These are phyloP conservation scores for Neosilurus hyrtlii DNA, from an alignment of 2,797 vertebrate species.

Conservation along the genomic window DNA sequence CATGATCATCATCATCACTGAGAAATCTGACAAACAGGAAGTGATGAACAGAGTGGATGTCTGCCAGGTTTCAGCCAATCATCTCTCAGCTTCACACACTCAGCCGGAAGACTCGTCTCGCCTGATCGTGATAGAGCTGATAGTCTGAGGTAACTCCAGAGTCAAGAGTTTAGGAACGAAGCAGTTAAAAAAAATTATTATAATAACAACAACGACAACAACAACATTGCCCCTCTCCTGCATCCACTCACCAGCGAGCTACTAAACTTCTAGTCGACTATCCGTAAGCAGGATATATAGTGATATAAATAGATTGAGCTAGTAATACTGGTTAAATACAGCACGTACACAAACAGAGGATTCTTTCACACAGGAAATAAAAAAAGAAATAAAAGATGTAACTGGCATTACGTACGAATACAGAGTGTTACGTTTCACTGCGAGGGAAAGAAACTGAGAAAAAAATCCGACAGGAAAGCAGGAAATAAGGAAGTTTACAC, in stretches of 20 bases:
- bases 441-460: conserved; percentile 41
- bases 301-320: conserved; percentile 82
- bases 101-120: conserved; percentile 62
- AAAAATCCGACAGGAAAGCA: neutral
- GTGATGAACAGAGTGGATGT: conserved; percentile 48
- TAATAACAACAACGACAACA: neutral
- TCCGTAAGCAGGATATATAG: conserved; percentile 88
- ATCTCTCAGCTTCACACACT: conserved; percentile 48
- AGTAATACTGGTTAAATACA: conserved; percentile 90
- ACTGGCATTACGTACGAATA: neutral
- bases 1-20: conserved; percentile 31
- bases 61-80: conserved; percentile 35
- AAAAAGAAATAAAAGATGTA: conserved; percentile 72
- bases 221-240: conserved; percentile 70
- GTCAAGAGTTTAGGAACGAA: conserved; percentile 44
- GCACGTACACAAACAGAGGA: conserved; percentile 77
- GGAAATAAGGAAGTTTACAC: neutral
- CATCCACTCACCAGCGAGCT: conserved; percentile 64
- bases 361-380: conserved; percentile 82
- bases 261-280: conserved; percentile 84
- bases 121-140: conserved; percentile 53
- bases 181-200: conserved; percentile 56
- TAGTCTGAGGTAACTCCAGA: conserved; percentile 57
- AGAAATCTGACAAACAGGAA: conserved; percentile 16
- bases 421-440: conserved; percentile 24